phyloP scores from a whole-genome alignment of 1,140 invertebrate genomes.

The Cyclargus thomasi region DNA sequence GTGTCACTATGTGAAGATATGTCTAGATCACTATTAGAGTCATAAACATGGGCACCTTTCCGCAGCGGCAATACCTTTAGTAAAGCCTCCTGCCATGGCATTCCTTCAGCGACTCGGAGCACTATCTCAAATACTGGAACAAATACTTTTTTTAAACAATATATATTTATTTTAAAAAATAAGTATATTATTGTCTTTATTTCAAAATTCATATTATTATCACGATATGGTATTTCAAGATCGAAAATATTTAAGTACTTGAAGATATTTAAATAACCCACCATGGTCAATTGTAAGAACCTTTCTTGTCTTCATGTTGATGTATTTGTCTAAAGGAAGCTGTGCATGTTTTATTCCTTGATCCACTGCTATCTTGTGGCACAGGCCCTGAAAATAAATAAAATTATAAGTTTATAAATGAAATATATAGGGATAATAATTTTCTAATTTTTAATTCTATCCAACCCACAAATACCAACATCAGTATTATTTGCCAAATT shows the following conservation, averaged over 20 bases:
- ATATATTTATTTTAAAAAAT: too few relatives aligned
- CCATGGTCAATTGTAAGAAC: slow-evolving; percentile 98
- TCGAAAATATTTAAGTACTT: neutral
- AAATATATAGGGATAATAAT: too few relatives aligned
- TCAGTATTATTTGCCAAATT: neutral
- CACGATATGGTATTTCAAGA: too few relatives aligned
- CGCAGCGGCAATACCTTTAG: slow-evolving; percentile 85
- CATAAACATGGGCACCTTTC: slow-evolving; percentile 79
- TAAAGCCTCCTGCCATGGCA: slow-evolving; percentile 90
- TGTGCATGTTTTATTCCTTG: slow-evolving; percentile 88
- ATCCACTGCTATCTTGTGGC: slow-evolving; percentile 86
- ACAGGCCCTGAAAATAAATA: slow-evolving; percentile 82
- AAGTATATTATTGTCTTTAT: neutral
- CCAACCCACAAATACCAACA: neutral
- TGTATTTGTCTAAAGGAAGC: slow-evolving; percentile 92
- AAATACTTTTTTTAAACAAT: neutral
- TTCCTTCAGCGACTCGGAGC: slow-evolving; percentile 83
- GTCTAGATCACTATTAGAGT: slow-evolving; percentile 35
- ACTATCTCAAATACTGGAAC: slow-evolving; percentile 95
- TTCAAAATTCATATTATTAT: too few relatives aligned
- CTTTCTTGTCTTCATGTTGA: slow-evolving; percentile 94
- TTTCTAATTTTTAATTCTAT: neutral
- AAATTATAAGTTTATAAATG: neutral
- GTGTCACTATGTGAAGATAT: slow-evolving; percentile 3
- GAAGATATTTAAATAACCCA: slow-evolving; percentile 54